Evolutionary conservation across 2,797 vertebrate genomes (phyloP), one percentile per base, ranked within the genome.

Genomic region (Brachyalestes nurse): DNA sequence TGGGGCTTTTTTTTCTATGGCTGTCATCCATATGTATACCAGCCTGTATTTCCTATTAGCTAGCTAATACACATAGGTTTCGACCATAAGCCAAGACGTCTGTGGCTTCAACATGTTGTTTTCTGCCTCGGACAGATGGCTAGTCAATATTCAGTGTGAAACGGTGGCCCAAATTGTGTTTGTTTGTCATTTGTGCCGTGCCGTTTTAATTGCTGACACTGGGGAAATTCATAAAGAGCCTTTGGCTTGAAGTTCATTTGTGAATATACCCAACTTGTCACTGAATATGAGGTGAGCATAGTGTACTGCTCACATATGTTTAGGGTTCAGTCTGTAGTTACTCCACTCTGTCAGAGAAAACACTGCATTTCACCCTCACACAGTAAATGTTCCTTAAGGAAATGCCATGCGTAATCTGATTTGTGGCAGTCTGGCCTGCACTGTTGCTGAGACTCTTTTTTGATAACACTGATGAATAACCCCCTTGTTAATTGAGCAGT

Each of bases 121-220:
- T 84, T 83, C 70, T 75, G 60, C 38, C 25, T 77, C 72, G 64
- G 81, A 83, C 86, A 87, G 86, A 87, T 86, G 85, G 84, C 82
- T 84, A 75, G 79, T 87, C 83, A 80, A 72, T 82, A 84, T 86
- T 87, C 84, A 82, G 81, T 74, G 84, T 82, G 82, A 84, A 83
- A 83, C 62, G 72, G 61, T 55, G 70, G 79, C 73, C 75, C 75
- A 77, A 84, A 86, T 84, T 72, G 66, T 82, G 78, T 87, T 87
- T 83, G 84, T 84, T 87, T 86, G 78, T 81, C 80, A 49, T 82
- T 78, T 70, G 61, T 57, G 67, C 78, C 49, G 55, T 75, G 69
- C 57, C 3, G 53, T 81, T 84, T 83, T 75, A 72, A 69, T 82
- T 66, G 82, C 82, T 79, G 79, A 80, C 23, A 72, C 61, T 77